Evolutionary conservation across 2,113 vertebrate species (phyloP).

Genomic region (Myrmophylax atrothorax): DNA sequence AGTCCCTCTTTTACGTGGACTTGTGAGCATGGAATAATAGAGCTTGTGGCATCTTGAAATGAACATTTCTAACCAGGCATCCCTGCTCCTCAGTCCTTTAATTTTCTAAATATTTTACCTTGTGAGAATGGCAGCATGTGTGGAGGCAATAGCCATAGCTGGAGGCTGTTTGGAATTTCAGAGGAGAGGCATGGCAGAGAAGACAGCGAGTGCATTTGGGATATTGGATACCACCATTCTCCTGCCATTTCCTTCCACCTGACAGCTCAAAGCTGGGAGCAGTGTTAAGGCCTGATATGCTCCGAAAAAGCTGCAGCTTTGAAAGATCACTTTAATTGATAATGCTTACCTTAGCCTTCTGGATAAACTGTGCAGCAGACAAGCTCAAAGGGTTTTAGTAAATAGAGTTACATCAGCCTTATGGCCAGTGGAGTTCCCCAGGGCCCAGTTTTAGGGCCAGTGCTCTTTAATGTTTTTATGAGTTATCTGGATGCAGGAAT

Average conservation of each 20-base stretch:
- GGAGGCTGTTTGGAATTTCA: background rate
- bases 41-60: background rate
- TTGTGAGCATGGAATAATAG: background rate
- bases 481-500: background rate
- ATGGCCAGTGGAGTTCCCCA: background rate
- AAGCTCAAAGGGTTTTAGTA: background rate
- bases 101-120: background rate
- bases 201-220: background rate
- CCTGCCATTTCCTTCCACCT: background rate
- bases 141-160: background rate
- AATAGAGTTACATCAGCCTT: background rate
- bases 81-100: background rate
- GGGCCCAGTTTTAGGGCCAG: background rate
- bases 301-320: background rate
- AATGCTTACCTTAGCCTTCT: background rate
- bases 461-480: background rate
- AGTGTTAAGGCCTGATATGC: background rate
- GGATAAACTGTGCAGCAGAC: background rate
- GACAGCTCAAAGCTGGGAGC: background rate
- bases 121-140: rapidly evolving
- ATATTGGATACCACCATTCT: background rate
- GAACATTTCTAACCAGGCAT: background rate
- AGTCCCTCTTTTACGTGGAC: background rate
- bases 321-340: background rate
- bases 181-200: background rate